Conservation (phyloP, 37 sponge, comb jelly and placozoan species). For the Halisarca cf. caerulea region DNA sequence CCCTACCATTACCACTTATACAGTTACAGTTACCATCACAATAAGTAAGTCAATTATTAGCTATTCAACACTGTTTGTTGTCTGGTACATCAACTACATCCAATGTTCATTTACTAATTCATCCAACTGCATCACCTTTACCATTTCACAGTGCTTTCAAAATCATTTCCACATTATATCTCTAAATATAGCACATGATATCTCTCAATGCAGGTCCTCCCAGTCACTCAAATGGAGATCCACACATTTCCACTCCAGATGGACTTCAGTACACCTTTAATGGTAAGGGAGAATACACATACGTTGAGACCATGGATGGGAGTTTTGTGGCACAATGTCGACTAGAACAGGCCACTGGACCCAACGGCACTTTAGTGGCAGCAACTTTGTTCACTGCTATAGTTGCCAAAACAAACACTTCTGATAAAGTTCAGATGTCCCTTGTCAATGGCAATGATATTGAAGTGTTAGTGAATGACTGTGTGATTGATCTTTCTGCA, state of each 20-base stretch:
- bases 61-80: too few relatives aligned
- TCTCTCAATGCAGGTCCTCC: not conserved
- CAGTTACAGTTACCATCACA: too few relatives aligned
- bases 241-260: conserved; percentile 64
- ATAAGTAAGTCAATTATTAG: too few relatives aligned
- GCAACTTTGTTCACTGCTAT: conserved; percentile 75
- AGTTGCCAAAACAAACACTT: conserved; percentile 38
- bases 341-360: conserved; percentile 31
- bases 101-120: too few relatives aligned
- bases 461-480: not conserved
- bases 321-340: conserved; percentile 60
- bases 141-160: too few relatives aligned
- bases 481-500: conserved; percentile 10
- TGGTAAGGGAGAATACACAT: conserved; percentile 68
- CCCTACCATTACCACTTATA: too few relatives aligned
- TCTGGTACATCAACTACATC: too few relatives aligned
- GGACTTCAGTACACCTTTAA: conserved; percentile 67
- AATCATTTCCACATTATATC: too few relatives aligned
- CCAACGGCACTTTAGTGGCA: conserved; percentile 44
- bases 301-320: conserved; percentile 53
- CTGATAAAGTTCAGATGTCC: conserved; percentile 33
- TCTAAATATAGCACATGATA: not conserved
- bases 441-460: not conserved
- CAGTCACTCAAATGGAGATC: not conserved
- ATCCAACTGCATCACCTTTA: too few relatives aligned